A percentile compares a stretch with the other conserved stretches of the same genome.
Conservation (phyloP, 2,113 vertebrate species). For the Oceanodroma tethys region DNA sequence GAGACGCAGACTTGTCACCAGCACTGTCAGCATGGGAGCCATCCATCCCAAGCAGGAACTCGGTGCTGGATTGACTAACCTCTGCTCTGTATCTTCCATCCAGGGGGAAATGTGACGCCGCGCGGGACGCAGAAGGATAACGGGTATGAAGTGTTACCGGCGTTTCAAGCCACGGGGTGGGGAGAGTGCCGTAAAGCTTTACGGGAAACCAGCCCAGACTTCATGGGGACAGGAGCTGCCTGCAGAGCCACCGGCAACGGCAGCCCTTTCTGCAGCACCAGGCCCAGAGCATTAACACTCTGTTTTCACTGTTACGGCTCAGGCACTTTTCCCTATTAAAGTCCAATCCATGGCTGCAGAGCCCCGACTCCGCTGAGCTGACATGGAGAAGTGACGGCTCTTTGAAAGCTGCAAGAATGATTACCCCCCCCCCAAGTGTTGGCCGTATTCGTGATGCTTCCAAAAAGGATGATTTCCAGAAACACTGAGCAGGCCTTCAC, state of each 20-base stretch:
- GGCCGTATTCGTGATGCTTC: neutral
- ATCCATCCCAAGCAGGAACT: neutral
- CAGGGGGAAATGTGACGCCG: fast-evolving
- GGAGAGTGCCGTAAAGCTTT: neutral
- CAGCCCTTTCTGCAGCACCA: neutral
- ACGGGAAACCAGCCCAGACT: neutral
- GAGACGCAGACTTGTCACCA: neutral
- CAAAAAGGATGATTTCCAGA: neutral
- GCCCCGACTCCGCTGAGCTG: fast-evolving
- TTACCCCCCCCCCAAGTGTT: neutral
- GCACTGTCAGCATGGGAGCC: neutral
- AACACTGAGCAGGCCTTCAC: neutral
- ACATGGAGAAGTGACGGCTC: neutral
- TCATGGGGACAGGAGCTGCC: neutral
- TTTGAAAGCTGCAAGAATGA: neutral
- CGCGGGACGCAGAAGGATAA: neutral
- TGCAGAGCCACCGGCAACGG: neutral
- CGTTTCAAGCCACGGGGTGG: neutral
- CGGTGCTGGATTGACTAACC: neutral
- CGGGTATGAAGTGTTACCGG: fast-evolving
- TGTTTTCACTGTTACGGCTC: neutral
- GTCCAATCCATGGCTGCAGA: neutral
- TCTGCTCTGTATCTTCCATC: neutral
- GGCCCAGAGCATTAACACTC: constrained; percentile 16
- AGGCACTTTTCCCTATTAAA: neutral